These are phyloP conservation scores for Dreissena rostriformis DNA, from an alignment of 1,140 invertebrate species.

Conservation along the genomic window DNA sequence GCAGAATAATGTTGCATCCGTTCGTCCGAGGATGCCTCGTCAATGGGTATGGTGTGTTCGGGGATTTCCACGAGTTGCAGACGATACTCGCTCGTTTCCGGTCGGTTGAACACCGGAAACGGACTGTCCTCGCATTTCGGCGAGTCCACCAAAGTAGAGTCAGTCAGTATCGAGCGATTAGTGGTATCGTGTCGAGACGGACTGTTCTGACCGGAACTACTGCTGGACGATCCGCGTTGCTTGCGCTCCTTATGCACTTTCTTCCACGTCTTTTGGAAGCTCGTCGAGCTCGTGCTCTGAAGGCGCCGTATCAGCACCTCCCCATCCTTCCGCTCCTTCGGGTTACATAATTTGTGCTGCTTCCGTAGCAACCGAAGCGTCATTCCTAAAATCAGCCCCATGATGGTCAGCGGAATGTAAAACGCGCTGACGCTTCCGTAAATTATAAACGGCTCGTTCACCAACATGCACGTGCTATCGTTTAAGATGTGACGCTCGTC, in stretches of 20 bases:
- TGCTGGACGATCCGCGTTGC: neutral
- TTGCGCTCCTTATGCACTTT: constrained; percentile 13
- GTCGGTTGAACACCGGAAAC: neutral
- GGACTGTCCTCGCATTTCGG: neutral
- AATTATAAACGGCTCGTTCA: constrained; percentile 87
- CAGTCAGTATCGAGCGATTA: neutral
- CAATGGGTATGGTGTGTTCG: constrained; percentile 40
- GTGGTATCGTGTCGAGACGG: neutral
- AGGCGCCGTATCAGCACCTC: constrained; percentile 66
- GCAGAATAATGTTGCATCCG: neutral
- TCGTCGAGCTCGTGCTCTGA: constrained; percentile 33
- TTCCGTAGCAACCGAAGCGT: constrained; percentile 86
- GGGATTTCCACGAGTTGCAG: constrained; percentile 17
- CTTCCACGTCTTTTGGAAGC: constrained; percentile 29
- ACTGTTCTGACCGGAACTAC: neutral
- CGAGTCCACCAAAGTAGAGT: neutral
- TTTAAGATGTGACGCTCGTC: constrained; percentile 80
- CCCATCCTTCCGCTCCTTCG: constrained; percentile 58
- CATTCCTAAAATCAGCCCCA: constrained; percentile 95
- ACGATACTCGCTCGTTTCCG: constrained; percentile 18
- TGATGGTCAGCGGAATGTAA: constrained; percentile 97
- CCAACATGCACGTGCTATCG: constrained; percentile 86
- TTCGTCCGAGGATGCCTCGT: neutral
- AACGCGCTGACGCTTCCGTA: constrained; percentile 96
- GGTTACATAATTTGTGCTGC: constrained; percentile 66